Evolutionary conservation across 2,113 vertebrate species (phyloP).

Genomic region (Rallus limicola): DNA sequence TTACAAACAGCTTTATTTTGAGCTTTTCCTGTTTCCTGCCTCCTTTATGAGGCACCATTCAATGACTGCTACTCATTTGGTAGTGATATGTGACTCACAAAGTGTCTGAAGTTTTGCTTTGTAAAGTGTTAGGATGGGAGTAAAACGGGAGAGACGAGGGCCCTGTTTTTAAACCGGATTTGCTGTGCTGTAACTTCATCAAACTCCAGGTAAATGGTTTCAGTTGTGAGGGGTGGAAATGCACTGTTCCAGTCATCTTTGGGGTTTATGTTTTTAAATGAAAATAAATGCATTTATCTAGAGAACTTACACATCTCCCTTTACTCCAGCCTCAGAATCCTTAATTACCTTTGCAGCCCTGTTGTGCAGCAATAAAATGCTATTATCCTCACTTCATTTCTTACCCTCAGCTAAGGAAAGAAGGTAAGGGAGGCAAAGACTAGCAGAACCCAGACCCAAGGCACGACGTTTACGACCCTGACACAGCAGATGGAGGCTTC

Average conservation of each 20-base stretch:
- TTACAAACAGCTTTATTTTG: constrained; percentile 55
- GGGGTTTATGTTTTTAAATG: neutral
- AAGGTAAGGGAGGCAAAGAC: neutral
- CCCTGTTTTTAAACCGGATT: neutral
- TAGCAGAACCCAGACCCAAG: neutral
- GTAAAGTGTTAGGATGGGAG: neutral
- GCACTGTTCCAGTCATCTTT: neutral
- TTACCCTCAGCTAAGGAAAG: neutral
- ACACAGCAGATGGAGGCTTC: constrained; percentile 7
- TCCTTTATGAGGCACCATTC: constrained; percentile 56
- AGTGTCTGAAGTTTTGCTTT: constrained; percentile 31
- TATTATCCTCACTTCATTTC: neutral
- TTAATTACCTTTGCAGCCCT: neutral
- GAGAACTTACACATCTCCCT: neutral
- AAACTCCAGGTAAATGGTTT: neutral
- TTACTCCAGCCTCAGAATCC: neutral
- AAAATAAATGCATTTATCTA: neutral
- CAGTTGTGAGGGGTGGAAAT: neutral
- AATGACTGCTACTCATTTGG: constrained; percentile 52
- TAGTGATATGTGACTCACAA: constrained; percentile 54
- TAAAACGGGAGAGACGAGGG: neutral
- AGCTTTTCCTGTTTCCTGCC: constrained; percentile 68
- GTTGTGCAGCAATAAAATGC: constrained; percentile 1
- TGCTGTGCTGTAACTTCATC: constrained; percentile 3
- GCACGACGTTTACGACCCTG: neutral